Evolutionary conservation across 2,888 invertebrate genomes (phyloP), one percentile per base, ranked within the genome.

Genomic region (Drosophila acutilabella): DNA sequence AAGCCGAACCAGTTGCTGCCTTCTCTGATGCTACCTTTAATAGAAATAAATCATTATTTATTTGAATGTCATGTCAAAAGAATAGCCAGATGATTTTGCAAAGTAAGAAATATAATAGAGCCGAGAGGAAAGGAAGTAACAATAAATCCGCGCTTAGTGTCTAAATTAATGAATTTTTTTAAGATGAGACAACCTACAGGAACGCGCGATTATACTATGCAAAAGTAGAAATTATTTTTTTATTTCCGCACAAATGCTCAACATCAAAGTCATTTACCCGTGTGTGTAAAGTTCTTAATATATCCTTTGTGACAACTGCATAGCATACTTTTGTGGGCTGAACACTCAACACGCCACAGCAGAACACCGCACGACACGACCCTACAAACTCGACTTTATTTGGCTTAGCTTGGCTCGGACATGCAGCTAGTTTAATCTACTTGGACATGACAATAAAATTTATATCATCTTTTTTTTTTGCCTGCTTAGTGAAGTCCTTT

Each of bases 391-490:
- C 18, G 50, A 42, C 45, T 60, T 41, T 50, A 47, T 20, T 53
- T 54, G 58, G 54, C 51, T 69, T 64, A 51, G 61, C 44, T 64
- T 44, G 18, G 41, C 36, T 53, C 54, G 78, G 71, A 70, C 69
- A 78, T 84, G 80, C 72, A 86, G 88, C 86, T 83, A 88, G 86
- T 88, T 86, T 88, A 88, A 88, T 88, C 88, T 89, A 87, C 89
- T 89, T 84, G 88, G 88, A 88, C 84, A 89, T 89, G 89, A 88
- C 88, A 89, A 84, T 86, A 84, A 88, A 89, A 88, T 88, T 77
- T 88, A 88, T 88, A 88, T 86, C 86, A 83, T 87, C 78, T 80
- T 78, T 74, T 69, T 74, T 69, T 64, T 76, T 68, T 47, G 59
- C 65, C 74, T 74, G 84, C 81, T 84, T 84, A 84, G 88, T 78